Percentiles rank a stretch among this genome's conserved stretches.
phyloP scores from a whole-genome alignment of 2,797 vertebrate species.

The Hipposideros larvatus region DNA sequence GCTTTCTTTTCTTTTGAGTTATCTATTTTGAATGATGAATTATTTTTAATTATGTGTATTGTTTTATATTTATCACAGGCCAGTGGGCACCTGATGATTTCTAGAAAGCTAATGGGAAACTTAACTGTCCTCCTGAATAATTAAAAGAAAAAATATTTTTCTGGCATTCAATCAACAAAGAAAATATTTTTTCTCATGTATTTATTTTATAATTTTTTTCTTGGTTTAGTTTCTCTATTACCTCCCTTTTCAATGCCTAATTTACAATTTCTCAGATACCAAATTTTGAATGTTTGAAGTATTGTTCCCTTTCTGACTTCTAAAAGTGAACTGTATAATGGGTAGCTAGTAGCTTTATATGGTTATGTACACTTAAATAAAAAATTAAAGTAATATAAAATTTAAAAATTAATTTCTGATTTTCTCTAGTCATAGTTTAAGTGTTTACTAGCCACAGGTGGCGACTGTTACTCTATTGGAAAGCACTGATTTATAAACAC shows the following conservation, averaged over 20 bases:
- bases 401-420: background rate
- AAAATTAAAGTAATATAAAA: background rate
- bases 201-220: conserved; percentile 34
- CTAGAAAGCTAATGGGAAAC: conserved; percentile 64
- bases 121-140: conserved; percentile 58
- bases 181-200: background rate
- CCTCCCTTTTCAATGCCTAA: background rate
- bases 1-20: conserved; percentile 14
- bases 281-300: background rate
- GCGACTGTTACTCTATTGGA: background rate
- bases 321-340: background rate
- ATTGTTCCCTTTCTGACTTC: background rate
- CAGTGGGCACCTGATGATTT: conserved; percentile 65
- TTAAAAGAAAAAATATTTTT: conserved; percentile 40
- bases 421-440: background rate
- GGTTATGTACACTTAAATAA: background rate
- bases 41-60: conserved; percentile 7
- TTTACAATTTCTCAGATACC: background rate
- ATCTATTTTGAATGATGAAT: background rate
- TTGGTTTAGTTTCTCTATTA: conserved; percentile 27
- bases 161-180: background rate
- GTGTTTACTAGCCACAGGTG: background rate
- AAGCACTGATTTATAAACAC: background rate
- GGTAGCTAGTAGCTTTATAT: background rate
- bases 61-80: conserved; percentile 66